phyloP scores from a whole-genome alignment of 2,888 invertebrate species.

The Drosophila helvetica region DNA sequence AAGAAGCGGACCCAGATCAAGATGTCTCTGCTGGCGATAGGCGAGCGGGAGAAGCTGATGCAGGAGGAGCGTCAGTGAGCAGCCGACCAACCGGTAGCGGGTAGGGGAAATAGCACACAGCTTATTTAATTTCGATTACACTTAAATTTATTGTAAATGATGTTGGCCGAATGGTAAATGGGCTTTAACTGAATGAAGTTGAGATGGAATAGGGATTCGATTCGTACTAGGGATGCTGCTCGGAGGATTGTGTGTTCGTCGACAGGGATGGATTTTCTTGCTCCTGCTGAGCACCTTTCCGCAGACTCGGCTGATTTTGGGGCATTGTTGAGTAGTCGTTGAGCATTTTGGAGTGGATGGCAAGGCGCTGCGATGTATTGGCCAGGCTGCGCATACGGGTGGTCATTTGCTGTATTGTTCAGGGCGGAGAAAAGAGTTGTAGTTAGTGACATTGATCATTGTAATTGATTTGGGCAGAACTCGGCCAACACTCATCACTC shows the following conservation, averaged over 20 bases:
- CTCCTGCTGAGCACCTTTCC: not conserved
- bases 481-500: constrained; percentile 32
- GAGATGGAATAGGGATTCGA: constrained; percentile 1
- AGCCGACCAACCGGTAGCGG: not conserved
- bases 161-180: constrained; percentile 26
- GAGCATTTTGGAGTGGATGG: constrained; percentile 48
- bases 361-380: constrained; percentile 61
- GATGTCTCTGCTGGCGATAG: constrained; percentile 89
- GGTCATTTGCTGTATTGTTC: constrained; percentile 54
- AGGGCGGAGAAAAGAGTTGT: not conserved
- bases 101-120: constrained; percentile 23
- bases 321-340: not conserved
- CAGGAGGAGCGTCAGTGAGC: constrained; percentile 16
- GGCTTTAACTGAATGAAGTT: constrained; percentile 8
- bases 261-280: not conserved
- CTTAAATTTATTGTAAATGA: constrained; percentile 26
- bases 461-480: not conserved
- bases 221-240: not conserved
- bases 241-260: not conserved
- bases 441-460: not conserved
- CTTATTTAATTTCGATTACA: constrained; percentile 41
- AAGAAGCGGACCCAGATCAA: constrained; percentile 92
- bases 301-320: not conserved
- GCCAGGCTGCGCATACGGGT: constrained; percentile 59
- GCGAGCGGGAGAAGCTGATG: constrained; percentile 85